A percentile compares a stretch with the other conserved stretches of the same genome.
Conservation (phyloP, 1,140 invertebrate genomes). For the Proales similis region DNA sequence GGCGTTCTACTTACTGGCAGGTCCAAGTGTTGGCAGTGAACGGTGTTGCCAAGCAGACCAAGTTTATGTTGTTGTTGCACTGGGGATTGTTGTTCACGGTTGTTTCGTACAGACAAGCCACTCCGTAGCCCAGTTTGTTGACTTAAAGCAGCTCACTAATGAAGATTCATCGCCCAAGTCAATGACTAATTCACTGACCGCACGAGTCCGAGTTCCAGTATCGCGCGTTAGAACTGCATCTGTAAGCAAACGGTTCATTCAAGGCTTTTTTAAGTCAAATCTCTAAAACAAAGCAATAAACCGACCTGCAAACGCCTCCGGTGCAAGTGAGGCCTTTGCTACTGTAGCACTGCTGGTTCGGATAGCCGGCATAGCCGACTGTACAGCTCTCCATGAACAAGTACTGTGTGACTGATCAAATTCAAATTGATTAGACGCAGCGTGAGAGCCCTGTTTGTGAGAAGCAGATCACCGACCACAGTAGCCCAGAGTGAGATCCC, state of each 20-base stretch:
- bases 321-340: constrained; percentile 8
- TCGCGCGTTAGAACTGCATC: neutral
- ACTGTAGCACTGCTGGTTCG: neutral
- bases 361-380: neutral
- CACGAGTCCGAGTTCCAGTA: constrained; percentile 24
- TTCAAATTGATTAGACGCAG: no score
- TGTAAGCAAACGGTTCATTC: neutral
- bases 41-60: constrained; percentile 2
- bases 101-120: constrained; percentile 3
- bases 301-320: neutral
- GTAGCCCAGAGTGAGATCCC: no score
- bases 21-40: constrained; percentile 1
- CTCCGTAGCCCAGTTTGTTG: neutral
- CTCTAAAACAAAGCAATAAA: no score
- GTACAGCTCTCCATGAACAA: constrained; percentile 19
- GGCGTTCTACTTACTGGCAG: neutral
- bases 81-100: constrained; percentile 2
- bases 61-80: constrained; percentile 6
- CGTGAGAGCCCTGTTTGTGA: no score
- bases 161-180: neutral
- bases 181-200: neutral
- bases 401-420: no score
- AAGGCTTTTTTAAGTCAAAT: neutral
- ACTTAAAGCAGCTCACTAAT: constrained; percentile 6
- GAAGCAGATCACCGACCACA: no score